These are phyloP conservation scores for Pyrrhosoma nymphula DNA, from an alignment of 2,888 invertebrate genomes.

Conservation along the genomic window DNA sequence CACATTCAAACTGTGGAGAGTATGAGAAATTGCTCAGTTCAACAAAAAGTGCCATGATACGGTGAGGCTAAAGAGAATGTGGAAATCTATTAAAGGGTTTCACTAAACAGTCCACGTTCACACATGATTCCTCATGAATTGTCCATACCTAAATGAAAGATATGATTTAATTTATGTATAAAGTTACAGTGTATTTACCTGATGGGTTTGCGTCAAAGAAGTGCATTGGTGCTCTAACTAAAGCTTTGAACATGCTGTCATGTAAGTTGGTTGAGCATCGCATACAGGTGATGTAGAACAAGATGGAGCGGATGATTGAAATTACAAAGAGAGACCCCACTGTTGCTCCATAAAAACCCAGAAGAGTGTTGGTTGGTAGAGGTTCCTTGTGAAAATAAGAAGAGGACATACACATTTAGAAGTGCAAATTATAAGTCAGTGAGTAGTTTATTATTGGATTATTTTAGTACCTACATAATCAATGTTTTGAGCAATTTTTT, in stretches of 20 bases:
- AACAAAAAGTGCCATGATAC: no score
- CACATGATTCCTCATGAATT: no score
- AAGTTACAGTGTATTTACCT: constrained; percentile 78
- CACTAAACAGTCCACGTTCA: no score
- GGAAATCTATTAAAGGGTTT: no score
- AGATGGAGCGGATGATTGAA: constrained; percentile 81
- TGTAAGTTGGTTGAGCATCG: constrained; percentile 87
- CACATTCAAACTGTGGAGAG: no score
- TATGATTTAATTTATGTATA: no score
- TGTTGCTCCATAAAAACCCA: constrained; percentile 75
- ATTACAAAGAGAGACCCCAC: constrained; percentile 76
- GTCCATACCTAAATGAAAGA: no score
- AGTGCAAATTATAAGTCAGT: background rate
- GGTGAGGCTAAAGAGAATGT: no score
- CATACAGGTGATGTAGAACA: constrained; percentile 88
- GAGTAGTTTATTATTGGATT: background rate
- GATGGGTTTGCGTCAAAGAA: constrained; percentile 93
- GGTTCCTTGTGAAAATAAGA: background rate
- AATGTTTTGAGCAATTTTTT: no score
- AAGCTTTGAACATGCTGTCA: constrained; percentile 87
- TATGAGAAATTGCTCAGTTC: no score
- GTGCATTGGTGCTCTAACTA: constrained; percentile 87
- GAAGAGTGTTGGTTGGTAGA: background rate
- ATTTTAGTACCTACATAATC: no score
- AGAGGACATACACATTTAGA: background rate